Evolutionary conservation across 1,140 invertebrate genomes (phyloP).

Genomic region (Zophobas atratus): DNA sequence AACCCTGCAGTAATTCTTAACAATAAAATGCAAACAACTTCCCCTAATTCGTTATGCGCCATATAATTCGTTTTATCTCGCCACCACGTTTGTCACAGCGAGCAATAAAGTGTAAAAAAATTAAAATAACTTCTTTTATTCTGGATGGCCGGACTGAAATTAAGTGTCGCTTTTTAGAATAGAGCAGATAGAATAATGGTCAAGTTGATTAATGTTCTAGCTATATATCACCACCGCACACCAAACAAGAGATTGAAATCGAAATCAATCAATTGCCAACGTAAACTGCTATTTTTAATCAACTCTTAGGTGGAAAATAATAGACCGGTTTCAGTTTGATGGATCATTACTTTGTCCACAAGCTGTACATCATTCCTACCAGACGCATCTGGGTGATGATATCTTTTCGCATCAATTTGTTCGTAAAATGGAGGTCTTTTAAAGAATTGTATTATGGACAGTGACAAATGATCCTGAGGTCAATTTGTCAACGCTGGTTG

Average conservation of each 20-base stretch:
- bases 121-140: constrained; percentile 7
- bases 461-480: constrained; percentile 24
- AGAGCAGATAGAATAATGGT: constrained; percentile 35
- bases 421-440: constrained; percentile 13
- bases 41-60: no score
- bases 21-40: no score
- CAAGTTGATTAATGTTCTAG: constrained; percentile 31
- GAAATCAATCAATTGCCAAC: constrained; percentile 33
- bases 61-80: no score
- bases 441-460: constrained; percentile 30
- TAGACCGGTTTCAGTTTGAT: constrained; percentile 6
- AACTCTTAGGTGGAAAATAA: constrained; percentile 14
- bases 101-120: no score
- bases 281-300: constrained; percentile 35
- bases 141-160: constrained; percentile 9
- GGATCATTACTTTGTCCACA: not conserved
- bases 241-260: constrained; percentile 29
- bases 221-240: constrained; percentile 22
- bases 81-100: no score
- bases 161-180: constrained; percentile 22
- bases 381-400: constrained; percentile 4
- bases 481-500: constrained; percentile 33
- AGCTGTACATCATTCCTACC: constrained; percentile 5
- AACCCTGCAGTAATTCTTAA: no score
- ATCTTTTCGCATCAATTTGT: constrained; percentile 23